Evolutionary conservation across 92 coral and sea anemone genomes (phyloP).

Genomic region (Pocillopora meandrina): DNA sequence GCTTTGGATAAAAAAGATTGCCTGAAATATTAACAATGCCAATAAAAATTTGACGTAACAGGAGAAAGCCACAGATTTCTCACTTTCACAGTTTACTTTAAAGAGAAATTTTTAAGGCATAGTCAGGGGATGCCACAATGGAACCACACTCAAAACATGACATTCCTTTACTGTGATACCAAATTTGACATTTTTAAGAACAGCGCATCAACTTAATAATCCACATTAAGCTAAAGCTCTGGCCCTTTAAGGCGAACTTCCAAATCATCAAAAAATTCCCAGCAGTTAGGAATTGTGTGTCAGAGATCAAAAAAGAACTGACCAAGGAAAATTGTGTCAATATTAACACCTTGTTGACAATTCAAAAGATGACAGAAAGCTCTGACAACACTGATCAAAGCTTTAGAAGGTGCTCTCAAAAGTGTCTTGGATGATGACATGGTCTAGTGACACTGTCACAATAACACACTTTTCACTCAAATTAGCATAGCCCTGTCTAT

Average conservation of each 20-base stretch:
- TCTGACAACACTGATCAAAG: not conserved
- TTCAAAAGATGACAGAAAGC: not conserved
- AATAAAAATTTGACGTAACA: not conserved
- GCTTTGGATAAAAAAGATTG: not conserved
- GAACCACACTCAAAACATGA: not conserved
- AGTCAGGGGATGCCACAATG: not conserved
- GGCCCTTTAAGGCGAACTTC: not conserved
- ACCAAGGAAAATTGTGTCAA: not conserved
- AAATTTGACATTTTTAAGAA: not conserved
- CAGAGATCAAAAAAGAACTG: not conserved
- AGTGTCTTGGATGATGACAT: not conserved
- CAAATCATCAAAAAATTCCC: not conserved
- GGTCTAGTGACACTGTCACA: not conserved
- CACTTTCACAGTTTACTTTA: too few species aligned
- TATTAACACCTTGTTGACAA: not conserved
- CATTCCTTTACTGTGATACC: not conserved
- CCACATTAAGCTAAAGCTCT: not conserved
- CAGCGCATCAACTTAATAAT: not conserved
- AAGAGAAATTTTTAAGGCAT: too few species aligned
- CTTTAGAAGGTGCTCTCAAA: not conserved
- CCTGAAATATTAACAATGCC: constrained; percentile 14
- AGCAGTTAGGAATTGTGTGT: not conserved
- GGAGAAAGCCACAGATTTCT: too few species aligned
- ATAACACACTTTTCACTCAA: not conserved
- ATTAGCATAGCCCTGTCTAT: constrained; percentile 7